phyloP scores from a whole-genome alignment of 2,888 invertebrate species.

The Ectemnius lituratus region DNA sequence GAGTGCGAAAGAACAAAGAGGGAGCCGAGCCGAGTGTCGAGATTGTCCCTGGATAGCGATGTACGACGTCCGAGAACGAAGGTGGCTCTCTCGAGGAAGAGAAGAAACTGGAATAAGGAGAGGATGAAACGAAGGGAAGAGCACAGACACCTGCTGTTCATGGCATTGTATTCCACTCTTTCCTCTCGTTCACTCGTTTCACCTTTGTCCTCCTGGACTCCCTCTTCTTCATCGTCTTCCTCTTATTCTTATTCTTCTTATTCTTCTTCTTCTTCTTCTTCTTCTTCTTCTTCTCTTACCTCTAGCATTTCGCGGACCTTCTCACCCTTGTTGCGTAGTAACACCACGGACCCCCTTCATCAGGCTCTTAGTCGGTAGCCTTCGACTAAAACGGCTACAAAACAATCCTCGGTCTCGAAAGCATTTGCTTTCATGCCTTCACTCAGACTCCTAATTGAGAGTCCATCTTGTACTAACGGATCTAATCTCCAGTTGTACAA shows the following conservation, averaged over 20 bases:
- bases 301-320: slow-evolving; percentile 13
- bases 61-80: slow-evolving; percentile 31
- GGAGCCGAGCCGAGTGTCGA: slow-evolving; percentile 36
- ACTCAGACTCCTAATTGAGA: too few species aligned
- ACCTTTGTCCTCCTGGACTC: slow-evolving; percentile 20
- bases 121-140: slow-evolving; percentile 23
- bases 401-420: slow-evolving; percentile 59
- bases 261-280: slow-evolving; percentile 25
- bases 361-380: slow-evolving; percentile 24
- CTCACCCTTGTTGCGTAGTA: slow-evolving; percentile 33
- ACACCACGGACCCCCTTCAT: slow-evolving; percentile 36
- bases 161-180: slow-evolving; percentile 48
- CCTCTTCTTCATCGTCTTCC: slow-evolving; percentile 18
- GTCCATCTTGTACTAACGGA: too few species aligned
- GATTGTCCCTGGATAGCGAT: slow-evolving; percentile 42
- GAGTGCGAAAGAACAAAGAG: slow-evolving; percentile 72
- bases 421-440: slow-evolving; percentile 46
- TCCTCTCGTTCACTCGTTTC: slow-evolving; percentile 27
- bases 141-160: slow-evolving; percentile 58
- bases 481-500: too few species aligned
- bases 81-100: slow-evolving; percentile 27
- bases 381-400: slow-evolving; percentile 54
- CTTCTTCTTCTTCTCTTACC: slow-evolving; percentile 10
- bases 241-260: slow-evolving; percentile 19
- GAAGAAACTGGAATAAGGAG: slow-evolving; percentile 10